A percentile compares a stretch with the other conserved stretches of the same genome.
Evolutionary conservation across 2,797 vertebrate species (phyloP).

Genomic region (Margarornis squamiger): DNA sequence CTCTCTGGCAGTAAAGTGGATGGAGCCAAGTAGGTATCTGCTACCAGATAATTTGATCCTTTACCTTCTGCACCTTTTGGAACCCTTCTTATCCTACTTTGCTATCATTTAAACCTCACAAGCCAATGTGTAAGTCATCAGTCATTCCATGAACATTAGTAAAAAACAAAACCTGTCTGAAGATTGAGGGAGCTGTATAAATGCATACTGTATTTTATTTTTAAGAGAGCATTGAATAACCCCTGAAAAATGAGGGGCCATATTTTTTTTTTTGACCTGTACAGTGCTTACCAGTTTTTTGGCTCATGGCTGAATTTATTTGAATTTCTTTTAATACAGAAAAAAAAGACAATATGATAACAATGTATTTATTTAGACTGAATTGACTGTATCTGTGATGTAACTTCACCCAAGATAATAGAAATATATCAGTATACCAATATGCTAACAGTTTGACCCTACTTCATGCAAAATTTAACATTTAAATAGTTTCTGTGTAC

Average conservation of each 20-base stretch:
- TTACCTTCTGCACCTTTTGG: neutral
- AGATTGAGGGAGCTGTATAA: neutral
- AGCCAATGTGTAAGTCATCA: neutral
- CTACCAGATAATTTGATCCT: neutral
- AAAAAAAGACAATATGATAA: neutral
- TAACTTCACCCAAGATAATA: neutral
- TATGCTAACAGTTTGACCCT: neutral
- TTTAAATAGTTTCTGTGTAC: neutral
- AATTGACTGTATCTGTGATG: neutral
- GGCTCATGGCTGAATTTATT: neutral
- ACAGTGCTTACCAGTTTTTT: neutral
- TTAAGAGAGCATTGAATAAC: neutral
- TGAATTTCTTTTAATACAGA: neutral
- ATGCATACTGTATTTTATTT: neutral
- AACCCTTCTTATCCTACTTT: neutral
- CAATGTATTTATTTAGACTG: neutral
- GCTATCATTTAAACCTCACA: neutral
- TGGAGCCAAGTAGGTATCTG: neutral
- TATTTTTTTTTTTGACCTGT: neutral
- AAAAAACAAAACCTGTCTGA: neutral
- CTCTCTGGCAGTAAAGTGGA: neutral
- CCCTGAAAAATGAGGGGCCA: neutral
- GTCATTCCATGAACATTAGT: neutral
- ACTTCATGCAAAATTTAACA: neutral
- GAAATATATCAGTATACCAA: neutral